Evolutionary conservation across 2,113 vertebrate genomes (phyloP), one percentile per base, ranked within the genome.

Genomic region (Nothocercus nigrocapillus): DNA sequence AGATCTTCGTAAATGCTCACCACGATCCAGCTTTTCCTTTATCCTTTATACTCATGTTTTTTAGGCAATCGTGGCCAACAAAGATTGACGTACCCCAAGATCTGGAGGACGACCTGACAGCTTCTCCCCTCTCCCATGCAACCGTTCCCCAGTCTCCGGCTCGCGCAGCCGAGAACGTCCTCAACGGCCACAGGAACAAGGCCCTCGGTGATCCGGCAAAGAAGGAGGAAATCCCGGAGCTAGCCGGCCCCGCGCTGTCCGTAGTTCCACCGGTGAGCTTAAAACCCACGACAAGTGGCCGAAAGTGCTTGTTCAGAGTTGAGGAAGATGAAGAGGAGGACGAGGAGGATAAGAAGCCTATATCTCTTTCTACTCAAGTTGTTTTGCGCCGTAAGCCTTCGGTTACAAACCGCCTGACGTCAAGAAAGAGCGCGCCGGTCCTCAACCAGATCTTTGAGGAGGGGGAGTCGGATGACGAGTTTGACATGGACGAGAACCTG

Each of bases 371-470:
- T 3, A 97, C 98, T 7, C 99, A 99, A 92, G 99, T 99, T 64
- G 98, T 99, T 45, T 87, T 99, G 93, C 98, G 99, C 7, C 98
- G 99, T 30, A 99, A 99, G 95, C 98, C 99, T 5, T 99, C 99
- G 0, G 98, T 99, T 96, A 99, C 99, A 96, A 99, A 99, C 94
- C 98, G 99, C 36, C 98, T 99, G 8, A 99, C 99, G 2, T 99
- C 99, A 0, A 96, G 99, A 45, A 99, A 99, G 97, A 99, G 99
- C 0, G 99, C 99, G 0, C 99, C 99, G 0, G 99, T 99, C 34
- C 99, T 99, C 85, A 99, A 99, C 95, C 99, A 99, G 95, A 99
- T 99, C 97, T 99, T 99, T 0, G 99, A 99, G 95, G 99, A 99
- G 90, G 99, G 99, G 0, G 99, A 99, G 96, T 99, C 99, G 0